These are phyloP conservation scores for Gadus chalcogrammus DNA, from an alignment of 2,113 vertebrate genomes.

Conservation along the genomic window DNA sequence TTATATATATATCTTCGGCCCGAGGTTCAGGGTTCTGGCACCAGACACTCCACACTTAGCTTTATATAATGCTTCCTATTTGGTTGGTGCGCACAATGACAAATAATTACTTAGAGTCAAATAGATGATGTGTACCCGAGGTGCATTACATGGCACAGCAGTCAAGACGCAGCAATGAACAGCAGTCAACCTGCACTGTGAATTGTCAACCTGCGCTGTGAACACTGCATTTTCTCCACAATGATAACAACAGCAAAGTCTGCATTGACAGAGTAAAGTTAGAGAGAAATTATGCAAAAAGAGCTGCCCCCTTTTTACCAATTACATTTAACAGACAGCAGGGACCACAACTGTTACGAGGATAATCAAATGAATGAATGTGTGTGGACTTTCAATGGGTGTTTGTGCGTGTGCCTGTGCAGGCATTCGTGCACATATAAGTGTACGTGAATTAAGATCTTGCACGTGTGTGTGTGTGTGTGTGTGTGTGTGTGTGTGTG, in stretches of 20 bases:
- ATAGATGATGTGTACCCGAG: slow-evolving; percentile 37
- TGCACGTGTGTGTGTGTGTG: neutral
- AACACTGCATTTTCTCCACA: slow-evolving; percentile 32
- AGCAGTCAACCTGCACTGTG: slow-evolving; percentile 30
- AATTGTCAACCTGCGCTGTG: slow-evolving; percentile 6
- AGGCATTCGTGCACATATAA: neutral
- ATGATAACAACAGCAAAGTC: slow-evolving; percentile 44
- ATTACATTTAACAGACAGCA: slow-evolving; percentile 19
- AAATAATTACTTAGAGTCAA: slow-evolving; percentile 35
- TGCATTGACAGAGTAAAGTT: slow-evolving; percentile 28
- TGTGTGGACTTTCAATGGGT: neutral
- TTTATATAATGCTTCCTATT: slow-evolving; percentile 36
- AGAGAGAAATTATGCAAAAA: neutral
- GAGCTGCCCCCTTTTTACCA: too few species aligned
- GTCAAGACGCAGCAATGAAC: too few species aligned
- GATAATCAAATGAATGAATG: slow-evolving; percentile 1
- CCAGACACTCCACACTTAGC: slow-evolving; percentile 5
- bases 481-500: neutral
- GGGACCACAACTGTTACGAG: slow-evolving; percentile 27
- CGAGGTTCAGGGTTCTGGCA: slow-evolving; percentile 26
- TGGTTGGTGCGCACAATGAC: slow-evolving; percentile 21
- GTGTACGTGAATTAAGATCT: neutral
- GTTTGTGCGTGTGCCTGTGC: neutral
- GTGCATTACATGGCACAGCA: slow-evolving; percentile 40
- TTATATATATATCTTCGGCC: slow-evolving; percentile 46